Conservation (phyloP, 2,113 vertebrate genomes). For the Megaceryle maxima region DNA sequence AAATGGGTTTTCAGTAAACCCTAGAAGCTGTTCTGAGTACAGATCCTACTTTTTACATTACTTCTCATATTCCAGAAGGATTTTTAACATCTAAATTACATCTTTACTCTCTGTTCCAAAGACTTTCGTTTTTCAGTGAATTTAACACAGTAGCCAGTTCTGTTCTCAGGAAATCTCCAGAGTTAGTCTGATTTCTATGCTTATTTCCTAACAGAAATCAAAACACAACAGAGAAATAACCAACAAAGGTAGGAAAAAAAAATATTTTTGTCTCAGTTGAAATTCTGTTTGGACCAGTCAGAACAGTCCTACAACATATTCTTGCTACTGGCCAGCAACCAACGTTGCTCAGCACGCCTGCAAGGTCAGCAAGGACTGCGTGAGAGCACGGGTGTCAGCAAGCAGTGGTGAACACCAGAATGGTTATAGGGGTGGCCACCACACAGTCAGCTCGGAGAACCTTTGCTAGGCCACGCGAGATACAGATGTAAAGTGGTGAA, state of each 20-base stretch:
- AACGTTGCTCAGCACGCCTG: neutral
- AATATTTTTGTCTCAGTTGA: neutral
- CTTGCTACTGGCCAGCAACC: neutral
- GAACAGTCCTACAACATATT: neutral
- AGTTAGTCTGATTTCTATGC: neutral
- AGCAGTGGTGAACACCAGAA: neutral
- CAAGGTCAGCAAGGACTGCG: too few relatives aligned
- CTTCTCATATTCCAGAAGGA: neutral
- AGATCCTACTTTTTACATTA: neutral
- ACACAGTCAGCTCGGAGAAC: neutral
- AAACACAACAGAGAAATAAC: neutral
- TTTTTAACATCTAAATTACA: neutral
- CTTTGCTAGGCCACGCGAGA: too few relatives aligned
- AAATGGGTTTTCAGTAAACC: neutral
- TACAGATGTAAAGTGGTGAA: neutral
- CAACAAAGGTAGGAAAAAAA: neutral
- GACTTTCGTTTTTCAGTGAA: neutral
- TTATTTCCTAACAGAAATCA: neutral
- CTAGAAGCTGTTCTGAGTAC: neutral
- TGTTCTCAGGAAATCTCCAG: neutral
- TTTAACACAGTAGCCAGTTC: neutral
- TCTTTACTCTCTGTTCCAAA: neutral
- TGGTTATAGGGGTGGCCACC: neutral
- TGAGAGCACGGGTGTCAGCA: fast-evolving
- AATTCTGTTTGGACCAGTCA: neutral